Base-by-base conservation (phyloP, 2,113 vertebrate species). In the Lasiurus cinereus region DNA sequence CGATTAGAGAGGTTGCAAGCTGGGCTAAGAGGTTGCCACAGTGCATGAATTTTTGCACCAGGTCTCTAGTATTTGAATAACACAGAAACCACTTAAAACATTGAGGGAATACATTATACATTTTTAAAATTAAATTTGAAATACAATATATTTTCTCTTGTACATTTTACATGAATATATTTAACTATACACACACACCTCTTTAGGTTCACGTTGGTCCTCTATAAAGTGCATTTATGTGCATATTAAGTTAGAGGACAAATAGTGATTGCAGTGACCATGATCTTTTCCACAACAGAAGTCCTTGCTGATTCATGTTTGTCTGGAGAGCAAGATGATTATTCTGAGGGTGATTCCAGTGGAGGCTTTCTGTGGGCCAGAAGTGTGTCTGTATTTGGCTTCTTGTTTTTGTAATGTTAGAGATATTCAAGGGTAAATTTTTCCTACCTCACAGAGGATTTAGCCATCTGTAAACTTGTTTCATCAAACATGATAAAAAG, bases 251-350 rank as follows among this genome's bases (percentile, higher is more conserved):
- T 12, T 16, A 62, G 11, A 1, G 0, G 1, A 67, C 24, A 66
- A 39, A 36, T 13, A 24, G 31, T 1, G 24, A 29, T 6, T 39
- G 14, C n/a, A 43, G 19, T 10, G 31, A 89, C 73, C 74, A 48
- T 43, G 54, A 18, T 62, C 52, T 27, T 95, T 83, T 31, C 52
- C 76, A 72, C 54, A 50, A 66, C 70, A 18, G 46, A 90, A 21
- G 29, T 78, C 64, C 93, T 64, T 94, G 93, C 96, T 97, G 95
- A 97, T 73, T 97, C 96, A 74, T 12, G 15, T 43, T 74, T 93
- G 6, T 70, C 77, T 88, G 66, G 77, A 95, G 62, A 74, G 43
- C 48, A 33, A 59, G 73, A 22, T 16, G 2, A 6, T 54, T 90
- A 27, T 82, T 5, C 6, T 70, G 88, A 36, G 77, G 97, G 79